These are phyloP conservation scores for Otolemur garnettii DNA, from an alignment of 2,113 vertebrate species.

Conservation along the genomic window DNA sequence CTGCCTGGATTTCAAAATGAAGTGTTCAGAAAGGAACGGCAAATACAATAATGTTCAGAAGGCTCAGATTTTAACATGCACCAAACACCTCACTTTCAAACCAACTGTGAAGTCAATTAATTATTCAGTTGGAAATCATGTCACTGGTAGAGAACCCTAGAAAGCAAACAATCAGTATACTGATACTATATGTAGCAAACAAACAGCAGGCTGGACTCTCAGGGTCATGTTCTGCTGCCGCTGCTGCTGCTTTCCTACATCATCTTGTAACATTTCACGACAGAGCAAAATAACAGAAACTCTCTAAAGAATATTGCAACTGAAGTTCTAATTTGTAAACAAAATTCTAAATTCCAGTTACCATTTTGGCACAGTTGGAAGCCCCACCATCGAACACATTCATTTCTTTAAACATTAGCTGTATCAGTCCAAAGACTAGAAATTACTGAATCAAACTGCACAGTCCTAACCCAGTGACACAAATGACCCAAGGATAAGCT, in stretches of 20 bases:
- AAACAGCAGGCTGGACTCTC: neutral
- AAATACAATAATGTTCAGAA: neutral
- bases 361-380: neutral
- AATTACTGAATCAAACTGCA: neutral
- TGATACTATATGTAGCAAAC: constrained; percentile 72
- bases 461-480: neutral
- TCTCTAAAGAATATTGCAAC: neutral
- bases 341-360: neutral
- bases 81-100: constrained; percentile 69
- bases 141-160: constrained; percentile 85
- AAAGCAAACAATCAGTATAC: constrained; percentile 85
- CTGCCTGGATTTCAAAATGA: constrained; percentile 21
- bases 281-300: neutral
- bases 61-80: constrained; percentile 61
- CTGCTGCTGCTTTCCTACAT: constrained; percentile 26
- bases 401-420: neutral
- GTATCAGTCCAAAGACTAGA: constrained; percentile 16
- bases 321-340: neutral
- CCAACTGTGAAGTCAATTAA: constrained; percentile 84
- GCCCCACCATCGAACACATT: neutral
- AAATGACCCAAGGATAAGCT: neutral
- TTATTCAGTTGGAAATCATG: constrained; percentile 87
- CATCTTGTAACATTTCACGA: neutral
- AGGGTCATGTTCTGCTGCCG: too few species aligned
- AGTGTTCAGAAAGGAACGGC: constrained; percentile 52